Evolutionary conservation across 2,113 vertebrate genomes (phyloP), one percentile per base, ranked within the genome.

Genomic region (Fregetta grallaria): DNA sequence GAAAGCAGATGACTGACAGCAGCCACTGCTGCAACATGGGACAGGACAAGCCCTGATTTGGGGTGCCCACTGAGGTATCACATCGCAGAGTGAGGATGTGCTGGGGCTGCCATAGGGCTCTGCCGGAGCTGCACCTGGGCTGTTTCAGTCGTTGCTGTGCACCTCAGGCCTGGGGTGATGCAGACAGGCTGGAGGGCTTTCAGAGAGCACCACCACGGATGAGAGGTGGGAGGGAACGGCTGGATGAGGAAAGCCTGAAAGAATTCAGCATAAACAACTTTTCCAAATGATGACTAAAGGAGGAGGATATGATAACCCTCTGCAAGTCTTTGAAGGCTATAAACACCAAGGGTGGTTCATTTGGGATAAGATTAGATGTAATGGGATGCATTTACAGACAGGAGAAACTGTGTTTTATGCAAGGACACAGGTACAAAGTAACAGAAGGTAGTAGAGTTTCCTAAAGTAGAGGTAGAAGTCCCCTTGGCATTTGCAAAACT

Each of bases 271-370:
- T 53, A 82, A 95, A 94, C 62, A 94, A 30, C 71, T 88, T 95
- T 86, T 94, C 71, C 84, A 85, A 94, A 59, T 40, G 53, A 72
- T 95, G 95, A 97, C 87, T 93, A 91, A 97, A 86, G 58, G 66
- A 91, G 73, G 56, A 97, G 94, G 89, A 83, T 86, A 90, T 94
- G 93, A 95, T 95, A 94, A 86, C 67, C 63, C 34, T 95, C 67
- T 86, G 63, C 63, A 95, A 96, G 63, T 71, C 95, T 97, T 95
- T 90, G 66, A 95, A 90, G 68, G 63, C 81, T 90, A 62, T 88
- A 79, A 96, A 96, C 89, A 86, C 50, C 42, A 58, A 73, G 73
- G 44, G 53, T 73, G 45, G 66, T 45, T 97, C 62, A 74, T 90
- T 70, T 70, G 44, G 87, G 55, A 45, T 91, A 77, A 90, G 74